A percentile compares a stretch with the other conserved stretches of the same genome.
phyloP scores from a whole-genome alignment of 2,113 vertebrate species.

The Ammodytes marinus region DNA sequence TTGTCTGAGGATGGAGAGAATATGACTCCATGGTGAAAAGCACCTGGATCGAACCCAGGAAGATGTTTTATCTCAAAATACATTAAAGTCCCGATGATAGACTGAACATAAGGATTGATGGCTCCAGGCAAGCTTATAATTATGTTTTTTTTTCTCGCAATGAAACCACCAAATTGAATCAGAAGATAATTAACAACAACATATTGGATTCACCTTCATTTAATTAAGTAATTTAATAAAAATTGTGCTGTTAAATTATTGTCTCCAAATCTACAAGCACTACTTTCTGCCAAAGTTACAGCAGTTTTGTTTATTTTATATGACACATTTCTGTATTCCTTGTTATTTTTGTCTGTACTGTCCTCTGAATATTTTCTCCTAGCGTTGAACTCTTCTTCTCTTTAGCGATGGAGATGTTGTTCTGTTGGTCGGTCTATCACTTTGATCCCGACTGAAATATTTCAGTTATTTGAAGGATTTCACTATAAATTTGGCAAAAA shows the following conservation, averaged over 20 bases:
- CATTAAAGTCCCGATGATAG: background rate
- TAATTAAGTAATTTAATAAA: background rate
- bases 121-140: background rate
- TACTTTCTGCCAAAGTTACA: too few species aligned
- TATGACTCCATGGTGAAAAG: slow-evolving; percentile 1
- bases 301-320: too few species aligned
- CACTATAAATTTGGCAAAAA: too few species aligned
- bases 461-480: too few species aligned
- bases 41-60: background rate
- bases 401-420: too few species aligned
- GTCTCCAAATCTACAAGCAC: background rate
- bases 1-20: slow-evolving; percentile 1
- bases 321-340: too few species aligned
- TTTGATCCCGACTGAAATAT: too few species aligned
- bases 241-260: background rate
- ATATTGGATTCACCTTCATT: background rate
- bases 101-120: background rate
- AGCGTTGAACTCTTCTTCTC: too few species aligned
- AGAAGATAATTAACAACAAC: background rate
- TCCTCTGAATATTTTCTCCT: too few species aligned
- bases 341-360: too few species aligned
- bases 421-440: too few species aligned
- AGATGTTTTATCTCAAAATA: background rate
- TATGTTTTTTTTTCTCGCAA: background rate
- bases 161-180: background rate